Conservation (phyloP, 2,888 invertebrate species). For the Ceramica pisi region DNA sequence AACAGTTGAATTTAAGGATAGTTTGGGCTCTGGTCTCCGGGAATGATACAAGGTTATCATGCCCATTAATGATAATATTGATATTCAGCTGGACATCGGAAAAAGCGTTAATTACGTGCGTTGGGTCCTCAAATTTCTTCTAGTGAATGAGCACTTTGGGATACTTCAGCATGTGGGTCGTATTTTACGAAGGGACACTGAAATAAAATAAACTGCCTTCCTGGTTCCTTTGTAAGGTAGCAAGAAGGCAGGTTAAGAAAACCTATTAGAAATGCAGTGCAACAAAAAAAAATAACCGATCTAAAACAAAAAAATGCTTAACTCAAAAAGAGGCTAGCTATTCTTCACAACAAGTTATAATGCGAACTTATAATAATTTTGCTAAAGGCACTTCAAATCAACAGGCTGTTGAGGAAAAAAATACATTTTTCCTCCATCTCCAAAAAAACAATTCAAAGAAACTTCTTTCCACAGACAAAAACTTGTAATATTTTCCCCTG, state of each 20-base stretch:
- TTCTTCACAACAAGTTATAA: slow-evolving; percentile 8
- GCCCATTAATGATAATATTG: too few relatives aligned
- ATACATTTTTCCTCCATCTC: slow-evolving; percentile 17
- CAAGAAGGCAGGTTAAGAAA: neutral
- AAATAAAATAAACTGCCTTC: too few relatives aligned
- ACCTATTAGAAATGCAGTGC: slow-evolving; percentile 2
- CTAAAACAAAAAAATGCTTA: slow-evolving; percentile 10
- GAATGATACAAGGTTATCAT: neutral
- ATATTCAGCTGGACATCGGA: neutral
- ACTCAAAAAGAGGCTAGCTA: slow-evolving; percentile 15
- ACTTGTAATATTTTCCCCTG: slow-evolving; percentile 31
- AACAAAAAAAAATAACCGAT: slow-evolving; percentile 4
- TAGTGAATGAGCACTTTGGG: neutral
- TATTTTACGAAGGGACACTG: neutral
- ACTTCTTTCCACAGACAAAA: slow-evolving; percentile 38
- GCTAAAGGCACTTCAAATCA: slow-evolving; percentile 31
- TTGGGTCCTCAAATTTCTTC: neutral
- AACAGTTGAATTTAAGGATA: neutral
- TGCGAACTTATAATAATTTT: slow-evolving; percentile 46
- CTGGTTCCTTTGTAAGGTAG: too few relatives aligned
- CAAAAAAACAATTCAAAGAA: slow-evolving; percentile 38
- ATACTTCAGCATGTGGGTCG: neutral
- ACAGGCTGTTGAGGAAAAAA: slow-evolving; percentile 37
- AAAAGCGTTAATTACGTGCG: neutral
- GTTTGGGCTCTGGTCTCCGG: neutral